These are phyloP conservation scores for Anagyrus pseudococci DNA, from an alignment of 2,888 invertebrate genomes.

Conservation along the genomic window DNA sequence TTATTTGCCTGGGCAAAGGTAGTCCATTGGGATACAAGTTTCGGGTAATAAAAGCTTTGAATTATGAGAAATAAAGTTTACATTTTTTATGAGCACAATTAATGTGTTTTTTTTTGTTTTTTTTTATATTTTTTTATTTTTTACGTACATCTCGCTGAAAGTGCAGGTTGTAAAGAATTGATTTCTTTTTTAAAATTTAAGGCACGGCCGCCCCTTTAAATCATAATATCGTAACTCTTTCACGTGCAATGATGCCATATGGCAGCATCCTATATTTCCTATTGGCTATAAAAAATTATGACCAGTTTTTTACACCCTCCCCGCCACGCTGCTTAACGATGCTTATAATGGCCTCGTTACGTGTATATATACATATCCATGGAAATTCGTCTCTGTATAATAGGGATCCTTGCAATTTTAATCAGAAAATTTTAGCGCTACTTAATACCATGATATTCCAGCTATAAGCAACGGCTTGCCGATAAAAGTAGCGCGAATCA, in stretches of 20 bases:
- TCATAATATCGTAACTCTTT: constrained; percentile 23
- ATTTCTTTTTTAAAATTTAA: neutral
- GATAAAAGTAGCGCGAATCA: too few species aligned
- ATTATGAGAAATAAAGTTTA: too few species aligned
- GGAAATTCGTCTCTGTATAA: constrained; percentile 8
- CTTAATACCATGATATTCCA: too few species aligned
- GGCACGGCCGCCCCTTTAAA: constrained; percentile 14
- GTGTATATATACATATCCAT: neutral
- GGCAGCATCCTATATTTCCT: constrained; percentile 8
- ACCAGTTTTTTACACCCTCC: constrained; percentile 17
- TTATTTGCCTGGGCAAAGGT: too few species aligned
- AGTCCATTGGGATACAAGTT: too few species aligned
- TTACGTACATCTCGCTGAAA: too few species aligned
- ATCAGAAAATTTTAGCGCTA: neutral
- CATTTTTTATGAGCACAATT: too few species aligned
- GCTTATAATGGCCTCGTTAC: constrained; percentile 12
- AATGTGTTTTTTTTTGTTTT: too few species aligned
- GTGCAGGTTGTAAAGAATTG: too few species aligned
- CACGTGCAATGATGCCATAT: constrained; percentile 1
- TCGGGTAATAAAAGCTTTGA: too few species aligned
- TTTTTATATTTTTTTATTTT: too few species aligned
- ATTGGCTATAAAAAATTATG: constrained; percentile 28
- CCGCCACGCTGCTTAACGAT: constrained; percentile 13
- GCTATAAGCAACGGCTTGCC: too few species aligned
- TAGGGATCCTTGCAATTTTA: constrained; percentile 5